phyloP scores from a whole-genome alignment of 2,888 invertebrate genomes.

The Nematopogon swammerdamellus region DNA sequence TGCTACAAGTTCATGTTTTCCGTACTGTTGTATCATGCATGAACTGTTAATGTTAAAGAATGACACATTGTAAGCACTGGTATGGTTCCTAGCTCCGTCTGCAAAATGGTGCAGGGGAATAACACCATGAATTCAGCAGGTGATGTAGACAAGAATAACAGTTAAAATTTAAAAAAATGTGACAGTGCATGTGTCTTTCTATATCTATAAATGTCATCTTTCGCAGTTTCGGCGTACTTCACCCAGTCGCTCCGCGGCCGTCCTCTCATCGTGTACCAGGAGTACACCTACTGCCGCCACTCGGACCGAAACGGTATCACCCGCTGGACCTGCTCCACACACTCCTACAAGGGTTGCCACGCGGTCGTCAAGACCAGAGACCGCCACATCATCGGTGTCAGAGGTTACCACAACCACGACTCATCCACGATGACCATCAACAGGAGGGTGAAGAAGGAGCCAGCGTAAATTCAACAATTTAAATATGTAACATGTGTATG shows the following conservation, averaged over 20 bases:
- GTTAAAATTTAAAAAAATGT: too few species aligned
- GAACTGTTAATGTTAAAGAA: too few species aligned
- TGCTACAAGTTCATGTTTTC: too few species aligned
- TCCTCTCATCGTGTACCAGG: slow-evolving; percentile 33
- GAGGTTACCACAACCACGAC: slow-evolving; percentile 40
- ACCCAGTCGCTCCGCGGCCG: slow-evolving; percentile 40
- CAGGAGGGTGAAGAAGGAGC: slow-evolving; percentile 10
- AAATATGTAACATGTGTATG: too few species aligned
- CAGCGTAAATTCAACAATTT: too few species aligned
- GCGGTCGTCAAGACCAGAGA: slow-evolving; percentile 40
- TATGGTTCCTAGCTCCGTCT: too few species aligned
- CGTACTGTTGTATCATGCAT: too few species aligned
- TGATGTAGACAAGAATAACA: too few species aligned
- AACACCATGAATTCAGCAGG: too few species aligned
- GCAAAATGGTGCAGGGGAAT: too few species aligned
- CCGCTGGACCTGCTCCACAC: slow-evolving; percentile 45
- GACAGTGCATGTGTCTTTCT: too few species aligned
- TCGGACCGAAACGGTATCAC: slow-evolving; percentile 29
- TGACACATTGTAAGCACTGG: too few species aligned
- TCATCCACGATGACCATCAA: slow-evolving; percentile 35
- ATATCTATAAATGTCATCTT: not conserved
- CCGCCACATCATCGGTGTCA: slow-evolving; percentile 30
- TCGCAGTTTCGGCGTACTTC: slow-evolving; percentile 22
- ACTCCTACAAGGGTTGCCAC: slow-evolving; percentile 42
- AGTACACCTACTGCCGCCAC: slow-evolving; percentile 41